phyloP scores from a whole-genome alignment of 2,113 vertebrate genomes.

The Macrotis lagotis region DNA sequence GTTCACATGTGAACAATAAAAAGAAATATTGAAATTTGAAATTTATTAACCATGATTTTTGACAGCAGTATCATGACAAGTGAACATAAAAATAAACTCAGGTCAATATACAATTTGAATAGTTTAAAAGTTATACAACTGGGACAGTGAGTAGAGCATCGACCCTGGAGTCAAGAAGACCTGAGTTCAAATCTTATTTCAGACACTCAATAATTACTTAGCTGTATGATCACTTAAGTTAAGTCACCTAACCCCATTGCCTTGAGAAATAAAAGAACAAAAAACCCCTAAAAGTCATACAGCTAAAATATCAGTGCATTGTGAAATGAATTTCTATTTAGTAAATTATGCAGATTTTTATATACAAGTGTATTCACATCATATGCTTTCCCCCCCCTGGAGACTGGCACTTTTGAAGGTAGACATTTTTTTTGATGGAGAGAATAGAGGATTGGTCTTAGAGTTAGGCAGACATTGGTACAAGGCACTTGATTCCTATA shows the following conservation, averaged over 20 bases:
- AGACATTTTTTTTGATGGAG: background rate
- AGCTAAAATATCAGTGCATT: background rate
- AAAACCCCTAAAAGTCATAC: background rate
- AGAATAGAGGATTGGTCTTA: background rate
- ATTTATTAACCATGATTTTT: background rate
- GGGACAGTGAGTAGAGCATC: no score
- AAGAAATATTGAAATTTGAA: background rate
- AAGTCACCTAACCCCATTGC: no score
- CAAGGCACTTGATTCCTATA: background rate
- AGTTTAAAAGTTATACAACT: background rate
- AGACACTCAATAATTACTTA: no score
- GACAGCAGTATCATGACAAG: background rate
- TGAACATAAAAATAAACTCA: constrained; percentile 22
- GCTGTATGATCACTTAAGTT: no score
- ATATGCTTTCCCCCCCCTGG: no score
- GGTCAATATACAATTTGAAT: background rate
- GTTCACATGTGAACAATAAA: background rate
- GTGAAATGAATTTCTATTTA: background rate
- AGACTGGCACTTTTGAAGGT: background rate
- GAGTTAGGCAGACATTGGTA: background rate
- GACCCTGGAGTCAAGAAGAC: no score
- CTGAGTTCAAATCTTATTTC: no score
- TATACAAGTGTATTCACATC: no score
- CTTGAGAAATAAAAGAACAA: no score
- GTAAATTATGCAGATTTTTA: background rate